These are phyloP conservation scores for Drosophila littoralis DNA, from an alignment of 1,140 invertebrate genomes.

Conservation along the genomic window DNA sequence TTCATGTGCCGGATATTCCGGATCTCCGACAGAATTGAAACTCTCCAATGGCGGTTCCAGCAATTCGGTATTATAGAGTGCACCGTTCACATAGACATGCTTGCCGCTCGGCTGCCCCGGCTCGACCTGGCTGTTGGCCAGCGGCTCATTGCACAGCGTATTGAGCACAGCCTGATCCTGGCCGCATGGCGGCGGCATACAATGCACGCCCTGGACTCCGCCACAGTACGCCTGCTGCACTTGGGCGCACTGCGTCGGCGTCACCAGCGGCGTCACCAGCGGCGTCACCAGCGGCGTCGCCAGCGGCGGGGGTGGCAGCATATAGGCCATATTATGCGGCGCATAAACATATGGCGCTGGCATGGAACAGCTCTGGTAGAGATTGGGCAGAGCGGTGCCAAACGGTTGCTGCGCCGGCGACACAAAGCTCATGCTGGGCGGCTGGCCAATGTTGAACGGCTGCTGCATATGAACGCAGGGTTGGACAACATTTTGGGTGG, in stretches of 20 bases:
- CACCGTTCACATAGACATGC: conserved; percentile 16
- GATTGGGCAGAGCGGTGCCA: neutral
- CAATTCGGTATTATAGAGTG: conserved; percentile 13
- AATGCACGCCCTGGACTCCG: too few relatives aligned
- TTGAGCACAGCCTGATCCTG: neutral
- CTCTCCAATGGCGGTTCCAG: neutral
- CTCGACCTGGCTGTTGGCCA: too few relatives aligned
- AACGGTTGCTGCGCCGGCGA: neutral
- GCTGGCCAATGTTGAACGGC: neutral
- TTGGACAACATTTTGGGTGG: neutral
- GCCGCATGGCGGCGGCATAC: neutral
- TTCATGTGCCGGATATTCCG: neutral
- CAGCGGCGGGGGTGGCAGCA: neutral
- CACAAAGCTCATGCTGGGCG: neutral
- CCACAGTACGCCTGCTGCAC: neutral
- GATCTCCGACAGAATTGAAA: too few relatives aligned
- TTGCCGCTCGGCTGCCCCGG: neutral
- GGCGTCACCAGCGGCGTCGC: too few relatives aligned
- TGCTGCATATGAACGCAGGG: neutral
- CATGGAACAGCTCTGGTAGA: neutral
- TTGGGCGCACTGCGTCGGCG: too few relatives aligned
- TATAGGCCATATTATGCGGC: neutral
- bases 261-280: too few relatives aligned
- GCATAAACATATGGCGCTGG: neutral
- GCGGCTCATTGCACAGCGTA: too few relatives aligned